A percentile compares a stretch with the other conserved stretches of the same genome.
Evolutionary conservation across 1,140 invertebrate species (phyloP).

Genomic region (Drosophila kanapiae): DNA sequence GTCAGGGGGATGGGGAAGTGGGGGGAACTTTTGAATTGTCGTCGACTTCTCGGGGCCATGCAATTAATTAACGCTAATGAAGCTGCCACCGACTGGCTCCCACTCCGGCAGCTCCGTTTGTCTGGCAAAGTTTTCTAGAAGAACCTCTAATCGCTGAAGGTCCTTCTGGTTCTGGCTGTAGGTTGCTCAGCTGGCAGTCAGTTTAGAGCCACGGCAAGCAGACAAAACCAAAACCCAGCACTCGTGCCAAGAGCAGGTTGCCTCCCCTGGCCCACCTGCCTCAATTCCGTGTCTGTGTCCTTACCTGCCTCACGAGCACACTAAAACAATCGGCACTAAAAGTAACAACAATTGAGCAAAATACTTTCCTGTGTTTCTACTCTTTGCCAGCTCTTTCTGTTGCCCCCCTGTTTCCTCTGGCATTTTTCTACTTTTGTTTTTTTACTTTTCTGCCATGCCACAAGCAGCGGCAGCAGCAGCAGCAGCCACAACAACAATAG

Average conservation of each 20-base stretch:
- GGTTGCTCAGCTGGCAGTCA: conserved; percentile 54
- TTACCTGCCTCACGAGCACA: conserved; percentile 18
- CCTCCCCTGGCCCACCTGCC: conserved; percentile 22
- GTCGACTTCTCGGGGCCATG: conserved; percentile 64
- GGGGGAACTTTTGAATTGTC: conserved; percentile 48
- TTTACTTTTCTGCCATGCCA: conserved; percentile 54
- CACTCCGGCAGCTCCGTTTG: conserved; percentile 10
- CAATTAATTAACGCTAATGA: conserved; percentile 83
- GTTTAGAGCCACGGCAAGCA: conserved; percentile 28
- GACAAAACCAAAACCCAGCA: conserved; percentile 63
- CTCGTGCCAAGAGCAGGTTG: conserved; percentile 71
- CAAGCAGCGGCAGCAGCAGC: conserved; percentile 45
- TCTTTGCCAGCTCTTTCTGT: conserved; percentile 28
- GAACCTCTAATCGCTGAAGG: conserved; percentile 65
- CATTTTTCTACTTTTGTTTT: conserved; percentile 45
- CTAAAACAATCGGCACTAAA: conserved; percentile 74
- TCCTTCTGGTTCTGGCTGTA: conserved; percentile 51
- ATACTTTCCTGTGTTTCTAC: conserved; percentile 73
- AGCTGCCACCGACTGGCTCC: conserved; percentile 42
- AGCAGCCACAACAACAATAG: conserved; percentile 25
- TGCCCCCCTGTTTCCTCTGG: conserved; percentile 4
- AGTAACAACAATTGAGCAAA: conserved; percentile 82
- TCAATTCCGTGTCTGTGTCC: conserved; percentile 1
- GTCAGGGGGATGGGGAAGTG: conserved; percentile 31
- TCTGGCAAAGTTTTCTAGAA: conserved; percentile 55